These are phyloP conservation scores for Scatophagus argus DNA, from an alignment of 2,113 vertebrate species.

Conservation along the genomic window DNA sequence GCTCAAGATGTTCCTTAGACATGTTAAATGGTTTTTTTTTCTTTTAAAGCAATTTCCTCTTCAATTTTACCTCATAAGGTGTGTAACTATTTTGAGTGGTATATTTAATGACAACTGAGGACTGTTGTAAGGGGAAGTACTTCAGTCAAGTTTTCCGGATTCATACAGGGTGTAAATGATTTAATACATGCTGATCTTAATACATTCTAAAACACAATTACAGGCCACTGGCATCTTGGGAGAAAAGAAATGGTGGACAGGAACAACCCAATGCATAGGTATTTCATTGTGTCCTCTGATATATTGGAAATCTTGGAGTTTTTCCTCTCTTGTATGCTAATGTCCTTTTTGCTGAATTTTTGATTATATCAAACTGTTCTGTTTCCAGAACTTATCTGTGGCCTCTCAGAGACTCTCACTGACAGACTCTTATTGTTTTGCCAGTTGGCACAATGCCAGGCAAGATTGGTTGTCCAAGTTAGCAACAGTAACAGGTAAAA, in stretches of 20 bases:
- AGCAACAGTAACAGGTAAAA: conserved; percentile 26
- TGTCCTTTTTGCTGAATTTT: conserved; percentile 24
- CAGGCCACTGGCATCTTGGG: background rate
- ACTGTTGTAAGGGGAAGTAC: too few relatives aligned
- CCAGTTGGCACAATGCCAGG: conserved; percentile 23
- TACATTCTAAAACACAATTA: background rate
- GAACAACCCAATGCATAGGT: conserved; percentile 6
- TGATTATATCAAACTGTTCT: conserved; percentile 36
- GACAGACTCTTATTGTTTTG: conserved; percentile 44
- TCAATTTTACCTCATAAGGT: background rate
- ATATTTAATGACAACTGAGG: background rate
- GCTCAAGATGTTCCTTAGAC: background rate
- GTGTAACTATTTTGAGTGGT: background rate
- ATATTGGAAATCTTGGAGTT: conserved; percentile 19
- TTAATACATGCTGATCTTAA: too few relatives aligned
- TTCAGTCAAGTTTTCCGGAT: too few relatives aligned
- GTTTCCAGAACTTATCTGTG: conserved; percentile 46
- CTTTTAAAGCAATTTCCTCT: background rate
- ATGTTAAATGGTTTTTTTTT: background rate
- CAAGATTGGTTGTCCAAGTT: conserved; percentile 22
- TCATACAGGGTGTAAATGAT: too few relatives aligned
- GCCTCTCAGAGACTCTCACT: conserved; percentile 42
- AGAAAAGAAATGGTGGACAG: conserved; percentile 7
- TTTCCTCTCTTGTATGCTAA: background rate
- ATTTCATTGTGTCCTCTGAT: conserved; percentile 8